A percentile compares a stretch with the other conserved stretches of the same genome.
Evolutionary conservation across 2,113 vertebrate species (phyloP).

Genomic region (Drymodes brunneopygia): DNA sequence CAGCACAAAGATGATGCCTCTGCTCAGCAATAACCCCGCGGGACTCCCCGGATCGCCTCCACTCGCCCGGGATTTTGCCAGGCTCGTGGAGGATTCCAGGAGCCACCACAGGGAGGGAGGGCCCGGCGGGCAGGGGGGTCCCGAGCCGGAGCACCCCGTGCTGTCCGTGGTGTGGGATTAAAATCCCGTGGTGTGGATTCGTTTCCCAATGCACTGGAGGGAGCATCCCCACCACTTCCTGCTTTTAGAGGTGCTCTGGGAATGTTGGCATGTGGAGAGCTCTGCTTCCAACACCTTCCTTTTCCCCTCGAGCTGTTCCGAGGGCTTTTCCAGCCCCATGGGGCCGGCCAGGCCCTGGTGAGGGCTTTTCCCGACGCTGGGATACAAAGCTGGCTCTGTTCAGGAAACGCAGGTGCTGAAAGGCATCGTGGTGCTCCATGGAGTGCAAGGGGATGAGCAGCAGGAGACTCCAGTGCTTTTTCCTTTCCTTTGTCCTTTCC

Average conservation of each 20-base stretch:
- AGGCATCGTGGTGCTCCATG: neutral
- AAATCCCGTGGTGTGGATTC: neutral
- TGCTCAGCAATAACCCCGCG: neutral
- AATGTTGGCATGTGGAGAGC: fast-evolving
- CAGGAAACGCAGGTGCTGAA: neutral
- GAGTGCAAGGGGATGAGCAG: neutral
- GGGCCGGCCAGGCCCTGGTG: neutral
- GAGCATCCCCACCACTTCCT: neutral
- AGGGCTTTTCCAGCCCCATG: neutral
- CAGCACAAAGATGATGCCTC: slow-evolving; percentile 68
- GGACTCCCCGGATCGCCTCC: neutral
- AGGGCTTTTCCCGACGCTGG: neutral
- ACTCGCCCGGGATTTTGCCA: neutral
- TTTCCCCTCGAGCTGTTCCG: neutral
- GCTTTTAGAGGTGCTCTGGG: neutral
- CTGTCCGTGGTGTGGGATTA: neutral
- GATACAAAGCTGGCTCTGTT: neutral
- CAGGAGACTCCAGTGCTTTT: neutral
- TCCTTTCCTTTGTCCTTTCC: neutral
- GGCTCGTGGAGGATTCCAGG: neutral
- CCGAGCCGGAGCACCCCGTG: neutral
- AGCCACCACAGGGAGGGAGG: neutral
- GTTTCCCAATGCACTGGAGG: neutral
- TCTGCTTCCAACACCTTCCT: neutral
- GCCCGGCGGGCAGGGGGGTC: neutral